These are phyloP conservation scores for Copidosoma aretas DNA, from an alignment of 2,888 invertebrate genomes.

Conservation along the genomic window DNA sequence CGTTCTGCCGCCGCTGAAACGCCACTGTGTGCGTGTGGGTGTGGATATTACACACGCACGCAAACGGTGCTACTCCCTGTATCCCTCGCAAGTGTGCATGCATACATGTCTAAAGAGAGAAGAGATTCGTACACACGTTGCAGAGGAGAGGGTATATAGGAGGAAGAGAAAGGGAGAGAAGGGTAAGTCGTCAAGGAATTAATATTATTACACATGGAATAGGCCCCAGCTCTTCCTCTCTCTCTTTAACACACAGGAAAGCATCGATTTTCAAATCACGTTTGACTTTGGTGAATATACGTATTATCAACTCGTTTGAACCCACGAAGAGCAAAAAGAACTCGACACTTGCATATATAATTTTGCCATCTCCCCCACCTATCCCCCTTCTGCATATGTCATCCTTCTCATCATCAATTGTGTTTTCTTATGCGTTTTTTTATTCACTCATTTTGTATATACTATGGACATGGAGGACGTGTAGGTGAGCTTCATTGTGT, in stretches of 20 bases:
- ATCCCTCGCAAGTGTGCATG: too few species aligned
- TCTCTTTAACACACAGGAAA: conserved; percentile 27
- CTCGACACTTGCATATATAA: too few species aligned
- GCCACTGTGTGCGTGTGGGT: background rate
- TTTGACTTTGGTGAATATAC: conserved; percentile 16
- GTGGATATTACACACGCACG: background rate
- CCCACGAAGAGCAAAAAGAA: too few species aligned
- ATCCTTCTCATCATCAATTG: background rate
- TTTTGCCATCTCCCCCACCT: too few species aligned
- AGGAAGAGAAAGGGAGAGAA: too few species aligned
- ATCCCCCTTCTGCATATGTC: background rate
- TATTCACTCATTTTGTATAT: conserved; percentile 12
- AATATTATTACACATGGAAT: too few species aligned
- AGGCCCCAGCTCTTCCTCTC: too few species aligned
- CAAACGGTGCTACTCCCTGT: background rate
- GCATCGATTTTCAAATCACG: conserved; percentile 42
- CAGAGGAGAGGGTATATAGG: too few species aligned
- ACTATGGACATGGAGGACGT: background rate
- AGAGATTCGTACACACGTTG: background rate
- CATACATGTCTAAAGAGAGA: too few species aligned
- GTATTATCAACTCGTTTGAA: too few species aligned
- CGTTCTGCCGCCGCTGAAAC: too few species aligned
- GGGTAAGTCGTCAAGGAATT: too few species aligned
- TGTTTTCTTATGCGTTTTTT: background rate
- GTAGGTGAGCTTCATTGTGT: conserved; percentile 26